Evolutionary conservation across 2,888 invertebrate species (phyloP), one percentile per base, ranked within the genome.

Genomic region (Hemithea aestivaria): DNA sequence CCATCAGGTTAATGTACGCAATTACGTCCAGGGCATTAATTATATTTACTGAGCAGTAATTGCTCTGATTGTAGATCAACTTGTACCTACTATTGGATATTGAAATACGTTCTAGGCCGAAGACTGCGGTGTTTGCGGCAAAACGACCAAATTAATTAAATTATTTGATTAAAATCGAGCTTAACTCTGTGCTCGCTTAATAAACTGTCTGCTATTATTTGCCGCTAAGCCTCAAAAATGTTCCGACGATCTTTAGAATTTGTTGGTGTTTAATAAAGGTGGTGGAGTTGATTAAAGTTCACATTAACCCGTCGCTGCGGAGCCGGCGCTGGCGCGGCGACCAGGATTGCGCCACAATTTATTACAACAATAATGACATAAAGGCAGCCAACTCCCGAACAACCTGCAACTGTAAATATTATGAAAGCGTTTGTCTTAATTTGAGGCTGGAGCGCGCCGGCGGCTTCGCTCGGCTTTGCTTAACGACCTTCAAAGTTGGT

Each of bases 371-470:
- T 64, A 58, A 56, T 49, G 48, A 53, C 41, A 45, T 26, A 39
- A 48, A 53, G 29, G 22, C 16, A 39, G 27, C 26, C 16, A 51
- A 48, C 52, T 47, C 39, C 35, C 32, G 52, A 56, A 57, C 55
- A 60, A n/a, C 53, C 56, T 52, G 51, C 51, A 33, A 44, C 44
- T 37, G 28, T 47, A 38, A 55, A 48, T 45, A 56, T 63, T 67
- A 67, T 65, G 61, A 66, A 60, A 42, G 41, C 62, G 59, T 69
- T 67, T 61, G 60, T 66, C 66, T 66, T 63, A 63, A 66, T 63
- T 58, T 56, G 47, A 48, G 47, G 10, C 20, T 28, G 33, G 28
- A 21, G 35, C 20, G 20, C 38, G 26, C 34, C 39, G 25, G 22
- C 22, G 38, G 27, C 22, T 20, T 31, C 5, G n/a, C 31, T 41